Percentiles rank a stretch among this genome's conserved stretches.
phyloP scores from a whole-genome alignment of 2,888 invertebrate genomes.

The Coelogynopora nodosa region DNA sequence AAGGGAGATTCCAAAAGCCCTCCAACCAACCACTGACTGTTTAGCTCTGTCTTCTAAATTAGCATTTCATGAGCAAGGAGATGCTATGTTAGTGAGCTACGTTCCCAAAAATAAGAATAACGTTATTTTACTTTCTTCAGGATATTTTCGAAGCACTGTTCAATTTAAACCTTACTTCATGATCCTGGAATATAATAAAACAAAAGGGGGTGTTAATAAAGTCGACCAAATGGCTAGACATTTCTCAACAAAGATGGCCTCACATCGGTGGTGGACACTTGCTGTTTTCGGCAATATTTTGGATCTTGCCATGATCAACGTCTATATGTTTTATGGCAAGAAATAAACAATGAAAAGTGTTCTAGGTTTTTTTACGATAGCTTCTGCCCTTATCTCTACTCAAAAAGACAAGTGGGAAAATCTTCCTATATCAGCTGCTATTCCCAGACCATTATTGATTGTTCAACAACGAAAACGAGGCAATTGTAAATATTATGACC shows the following conservation, averaged over 20 bases:
- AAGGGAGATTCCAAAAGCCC: neutral
- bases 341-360: neutral
- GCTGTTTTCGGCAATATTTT: neutral
- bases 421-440: neutral
- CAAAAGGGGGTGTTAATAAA: neutral
- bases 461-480: neutral
- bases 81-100: neutral
- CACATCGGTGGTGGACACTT: neutral
- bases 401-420: neutral
- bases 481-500: slow-evolving; percentile 14
- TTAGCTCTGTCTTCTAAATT: neutral
- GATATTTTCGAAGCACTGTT: neutral
- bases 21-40: neutral
- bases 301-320: neutral
- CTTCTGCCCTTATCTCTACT: neutral
- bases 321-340: neutral
- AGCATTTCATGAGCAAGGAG: neutral
- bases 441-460: neutral
- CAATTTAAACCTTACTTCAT: neutral
- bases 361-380: neutral
- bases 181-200: neutral
- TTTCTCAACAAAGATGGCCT: neutral
- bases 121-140: neutral
- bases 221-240: neutral
- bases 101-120: neutral